Conservation (phyloP, 2,113 vertebrate genomes). For the Kryptolebias marmoratus region DNA sequence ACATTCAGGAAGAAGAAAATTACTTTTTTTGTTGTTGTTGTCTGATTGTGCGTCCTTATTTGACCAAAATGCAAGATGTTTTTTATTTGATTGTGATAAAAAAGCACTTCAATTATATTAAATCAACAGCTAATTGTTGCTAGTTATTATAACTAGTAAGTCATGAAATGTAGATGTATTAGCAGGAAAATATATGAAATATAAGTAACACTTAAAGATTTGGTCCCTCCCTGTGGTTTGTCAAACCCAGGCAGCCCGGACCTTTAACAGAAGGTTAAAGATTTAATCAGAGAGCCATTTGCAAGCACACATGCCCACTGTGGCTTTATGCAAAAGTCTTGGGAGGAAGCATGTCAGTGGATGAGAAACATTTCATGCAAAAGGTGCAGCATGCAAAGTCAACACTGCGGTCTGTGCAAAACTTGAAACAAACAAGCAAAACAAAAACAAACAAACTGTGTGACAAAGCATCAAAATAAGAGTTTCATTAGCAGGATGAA, state of each 20-base stretch:
- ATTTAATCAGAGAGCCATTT: not conserved
- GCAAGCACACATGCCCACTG: not conserved
- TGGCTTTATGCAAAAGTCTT: slow-evolving; percentile 54
- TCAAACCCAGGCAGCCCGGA: not conserved
- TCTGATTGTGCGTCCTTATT: too few species aligned
- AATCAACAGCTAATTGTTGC: too few species aligned
- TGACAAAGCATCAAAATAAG: not conserved
- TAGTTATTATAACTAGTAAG: too few species aligned
- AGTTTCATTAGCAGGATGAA: not conserved
- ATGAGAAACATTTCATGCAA: slow-evolving; percentile 58
- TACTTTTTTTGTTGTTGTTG: too few species aligned
- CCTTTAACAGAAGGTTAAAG: not conserved
- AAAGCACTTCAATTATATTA: too few species aligned
- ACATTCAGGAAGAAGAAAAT: too few species aligned
- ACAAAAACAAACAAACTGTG: slow-evolving; percentile 6
- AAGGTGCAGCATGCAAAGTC: slow-evolving; percentile 62
- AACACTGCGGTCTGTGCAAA: slow-evolving; percentile 37
- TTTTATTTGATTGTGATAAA: too few species aligned
- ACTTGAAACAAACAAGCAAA: not conserved
- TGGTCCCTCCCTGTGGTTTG: too few species aligned
- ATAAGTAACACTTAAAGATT: too few species aligned
- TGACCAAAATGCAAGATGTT: too few species aligned
- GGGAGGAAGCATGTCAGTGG: slow-evolving; percentile 52
- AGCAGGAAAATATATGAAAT: too few species aligned
- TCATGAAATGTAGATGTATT: too few species aligned